Base-by-base conservation (phyloP, 2,888 invertebrate species). In the Invenusta paracnida region DNA sequence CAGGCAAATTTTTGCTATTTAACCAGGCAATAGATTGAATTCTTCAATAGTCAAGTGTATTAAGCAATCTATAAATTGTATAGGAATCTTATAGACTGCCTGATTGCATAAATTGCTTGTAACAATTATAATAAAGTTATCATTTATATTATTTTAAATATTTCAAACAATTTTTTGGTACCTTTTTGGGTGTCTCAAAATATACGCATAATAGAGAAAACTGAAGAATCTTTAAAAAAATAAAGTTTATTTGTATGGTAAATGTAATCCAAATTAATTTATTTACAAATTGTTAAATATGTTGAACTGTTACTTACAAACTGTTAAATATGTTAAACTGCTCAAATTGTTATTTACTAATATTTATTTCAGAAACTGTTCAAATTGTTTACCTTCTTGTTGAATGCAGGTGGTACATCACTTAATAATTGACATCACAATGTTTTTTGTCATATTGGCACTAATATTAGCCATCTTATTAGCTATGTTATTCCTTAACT, bases 401-500 rank as follows among this genome's bases (percentile, higher is more conserved):
- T 48, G 48, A 48, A 48, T 48, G 48, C 48, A 48, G 48, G 48
- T 48, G 48, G 48, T 48, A 48, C 48, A 48, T 48, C 48, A 17
- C 17, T 48, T 48, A 48, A 48, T 48, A 48, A 48, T 48, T 5
- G 48, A 48, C 48, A 48, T 48, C 48, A 48, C 48, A 48, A 17
- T 17, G 48, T 48, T 48, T 48, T 5, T 48, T 48, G 48, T 48
- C 48, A 48, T 48, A 48, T 48, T 48, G 48, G 5, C 48, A 48
- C 48, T 48, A 48, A 79, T 79, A 27, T 79, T 79, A 11, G 81
- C 27, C 81, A 29, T 79, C 81, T 79, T n/a, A 27, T 25, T 79
- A 25, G 27, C 27, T 79, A 79, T 79, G 81, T 25, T 28, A 79
- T 28, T 79, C 81, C 29, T 79, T 28, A 79, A 29, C 27, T 79